Conservation (phyloP, 2,113 vertebrate genomes). For the Barnardius zonarius region DNA sequence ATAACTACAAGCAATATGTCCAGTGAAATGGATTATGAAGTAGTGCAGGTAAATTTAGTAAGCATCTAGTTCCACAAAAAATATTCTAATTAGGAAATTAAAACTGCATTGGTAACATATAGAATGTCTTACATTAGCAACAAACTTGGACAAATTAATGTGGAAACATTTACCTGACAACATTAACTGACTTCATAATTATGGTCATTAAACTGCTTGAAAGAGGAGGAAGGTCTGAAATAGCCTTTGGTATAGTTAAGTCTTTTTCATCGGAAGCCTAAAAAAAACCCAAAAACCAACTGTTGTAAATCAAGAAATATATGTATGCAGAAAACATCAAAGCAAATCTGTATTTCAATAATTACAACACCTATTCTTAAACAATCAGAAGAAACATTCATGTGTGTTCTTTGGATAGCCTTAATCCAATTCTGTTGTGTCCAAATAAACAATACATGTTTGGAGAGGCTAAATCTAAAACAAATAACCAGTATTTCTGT, state of each 20-base stretch:
- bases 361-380: not conserved
- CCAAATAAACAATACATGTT: not conserved
- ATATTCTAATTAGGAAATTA: not conserved
- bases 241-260: conserved; percentile 68
- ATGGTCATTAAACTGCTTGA: conserved; percentile 79
- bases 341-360: not conserved
- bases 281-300: not conserved
- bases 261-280: conserved; percentile 74
- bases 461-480: not conserved
- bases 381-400: not conserved
- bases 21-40: not conserved
- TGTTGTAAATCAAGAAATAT: not conserved
- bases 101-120: not conserved
- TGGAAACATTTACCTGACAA: conserved; percentile 79
- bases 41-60: not conserved
- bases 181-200: conserved; percentile 75
- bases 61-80: not conserved
- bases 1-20: not conserved
- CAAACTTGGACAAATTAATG: not conserved
- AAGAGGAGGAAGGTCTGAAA: conserved; percentile 85
- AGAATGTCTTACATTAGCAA: not conserved
- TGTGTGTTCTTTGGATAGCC: not conserved
- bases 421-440: not conserved
- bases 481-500: not conserved
- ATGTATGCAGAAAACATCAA: not conserved